Percentiles rank a stretch among this genome's conserved stretches.
These are phyloP conservation scores for Poecilia latipinna DNA, from an alignment of 2,113 vertebrate genomes.

Conservation along the genomic window DNA sequence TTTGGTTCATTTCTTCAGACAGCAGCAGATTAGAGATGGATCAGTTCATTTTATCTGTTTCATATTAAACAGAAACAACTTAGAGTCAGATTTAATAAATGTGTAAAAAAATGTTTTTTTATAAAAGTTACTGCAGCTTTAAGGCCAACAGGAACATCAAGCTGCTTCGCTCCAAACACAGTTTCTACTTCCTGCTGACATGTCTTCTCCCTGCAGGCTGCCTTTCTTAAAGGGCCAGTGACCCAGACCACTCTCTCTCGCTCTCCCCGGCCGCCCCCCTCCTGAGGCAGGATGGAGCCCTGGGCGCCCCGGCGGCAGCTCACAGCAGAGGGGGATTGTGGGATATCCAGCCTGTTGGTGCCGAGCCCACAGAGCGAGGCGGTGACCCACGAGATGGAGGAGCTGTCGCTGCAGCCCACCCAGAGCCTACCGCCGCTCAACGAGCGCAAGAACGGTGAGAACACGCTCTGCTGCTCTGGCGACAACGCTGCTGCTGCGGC, in stretches of 20 bases:
- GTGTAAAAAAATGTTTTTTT: no score
- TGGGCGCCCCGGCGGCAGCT: constrained; percentile 65
- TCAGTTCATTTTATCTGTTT: no score
- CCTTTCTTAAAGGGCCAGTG: constrained; percentile 34
- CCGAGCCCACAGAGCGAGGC: constrained; percentile 96
- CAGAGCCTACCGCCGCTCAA: constrained; percentile 90
- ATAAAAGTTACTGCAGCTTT: no score
- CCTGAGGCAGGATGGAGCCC: constrained; percentile 85
- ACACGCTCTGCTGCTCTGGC: not conserved
- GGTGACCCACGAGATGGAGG: constrained; percentile 92
- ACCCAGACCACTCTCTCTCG: constrained; percentile 22
- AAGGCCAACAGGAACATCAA: no score
- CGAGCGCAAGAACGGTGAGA: constrained; percentile 94
- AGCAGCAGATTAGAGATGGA: no score
- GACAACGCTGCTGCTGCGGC: no score
- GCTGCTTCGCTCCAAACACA: no score
- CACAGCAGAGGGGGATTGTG: constrained; percentile 83
- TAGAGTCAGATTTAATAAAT: no score
- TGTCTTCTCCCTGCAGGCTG: constrained; percentile 46
- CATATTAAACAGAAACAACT: no score
- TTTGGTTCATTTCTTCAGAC: no score
- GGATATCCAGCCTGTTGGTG: constrained; percentile 80
- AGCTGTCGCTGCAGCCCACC: constrained; percentile 89
- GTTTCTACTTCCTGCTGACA: not conserved
- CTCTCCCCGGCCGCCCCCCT: constrained; percentile 20